Evolutionary conservation across 2,113 vertebrate genomes (phyloP).

Genomic region (Aegithalos caudatus): DNA sequence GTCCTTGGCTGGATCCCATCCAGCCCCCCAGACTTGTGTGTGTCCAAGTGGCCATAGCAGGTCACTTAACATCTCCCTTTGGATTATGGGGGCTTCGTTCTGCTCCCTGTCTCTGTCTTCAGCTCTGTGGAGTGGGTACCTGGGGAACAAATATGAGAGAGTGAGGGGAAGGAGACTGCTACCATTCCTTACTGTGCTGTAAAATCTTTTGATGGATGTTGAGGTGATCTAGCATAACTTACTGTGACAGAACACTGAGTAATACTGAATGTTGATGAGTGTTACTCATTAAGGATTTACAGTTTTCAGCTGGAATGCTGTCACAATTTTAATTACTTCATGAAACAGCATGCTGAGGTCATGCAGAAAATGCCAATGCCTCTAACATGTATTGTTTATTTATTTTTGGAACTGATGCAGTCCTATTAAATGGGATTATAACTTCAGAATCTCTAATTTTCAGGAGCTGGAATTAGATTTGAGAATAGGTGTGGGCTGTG

Average conservation of each 20-base stretch:
- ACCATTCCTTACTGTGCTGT: background rate
- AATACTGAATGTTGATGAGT: background rate
- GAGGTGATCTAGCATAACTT: background rate
- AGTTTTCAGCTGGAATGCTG: conserved; percentile 2
- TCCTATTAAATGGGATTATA: background rate
- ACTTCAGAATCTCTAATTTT: background rate
- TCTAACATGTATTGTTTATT: background rate
- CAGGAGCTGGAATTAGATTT: background rate
- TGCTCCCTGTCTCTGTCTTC: background rate
- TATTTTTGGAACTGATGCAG: background rate
- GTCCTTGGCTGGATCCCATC: background rate
- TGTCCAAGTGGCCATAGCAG: background rate
- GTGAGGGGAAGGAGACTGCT: background rate
- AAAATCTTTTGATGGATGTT: background rate
- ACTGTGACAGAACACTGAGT: background rate
- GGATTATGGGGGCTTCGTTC: background rate
- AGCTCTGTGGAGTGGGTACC: background rate
- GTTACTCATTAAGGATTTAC: conserved; percentile 7
- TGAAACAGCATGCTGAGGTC: background rate
- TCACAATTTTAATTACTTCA: conserved; percentile 17
- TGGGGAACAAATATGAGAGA: background rate
- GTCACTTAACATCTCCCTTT: background rate
- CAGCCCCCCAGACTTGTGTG: too few relatives aligned
- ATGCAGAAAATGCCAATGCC: background rate
- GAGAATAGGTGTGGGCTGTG: background rate